phyloP scores from a whole-genome alignment of 1,140 invertebrate genomes.

The Grapholita molesta region DNA sequence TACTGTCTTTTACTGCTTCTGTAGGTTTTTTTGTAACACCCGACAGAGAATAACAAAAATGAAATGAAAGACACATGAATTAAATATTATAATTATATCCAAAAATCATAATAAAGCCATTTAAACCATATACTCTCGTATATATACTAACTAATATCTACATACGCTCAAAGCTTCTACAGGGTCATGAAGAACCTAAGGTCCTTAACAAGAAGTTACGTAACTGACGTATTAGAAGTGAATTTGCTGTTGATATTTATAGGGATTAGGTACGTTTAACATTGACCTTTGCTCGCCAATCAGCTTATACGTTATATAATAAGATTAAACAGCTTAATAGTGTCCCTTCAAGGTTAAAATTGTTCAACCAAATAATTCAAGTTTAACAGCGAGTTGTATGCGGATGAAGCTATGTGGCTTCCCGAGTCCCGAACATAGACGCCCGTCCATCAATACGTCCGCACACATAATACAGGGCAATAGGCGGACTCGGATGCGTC shows the following conservation, averaged over 20 bases:
- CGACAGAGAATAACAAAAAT: too few relatives aligned
- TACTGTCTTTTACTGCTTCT: too few relatives aligned
- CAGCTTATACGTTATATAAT: neutral
- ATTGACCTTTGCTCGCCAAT: neutral
- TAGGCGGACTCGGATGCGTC: too few relatives aligned
- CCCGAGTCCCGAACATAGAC: constrained; percentile 23
- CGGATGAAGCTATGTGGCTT: constrained; percentile 35
- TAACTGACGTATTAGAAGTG: neutral
- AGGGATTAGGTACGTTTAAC: neutral
- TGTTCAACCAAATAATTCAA: constrained; percentile 21
- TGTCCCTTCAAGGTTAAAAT: constrained; percentile 20
- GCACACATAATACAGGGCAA: too few relatives aligned
- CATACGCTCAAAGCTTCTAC: too few relatives aligned
- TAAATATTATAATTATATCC: too few relatives aligned
- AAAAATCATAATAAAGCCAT: too few relatives aligned
- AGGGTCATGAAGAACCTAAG: neutral
- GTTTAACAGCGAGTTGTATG: constrained; percentile 22
- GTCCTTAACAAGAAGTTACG: neutral
- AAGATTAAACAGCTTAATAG: constrained; percentile 5
- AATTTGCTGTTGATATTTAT: neutral
- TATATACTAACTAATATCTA: too few relatives aligned
- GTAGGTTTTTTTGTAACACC: too few relatives aligned
- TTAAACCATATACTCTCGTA: too few relatives aligned
- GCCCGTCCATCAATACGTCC: neutral
- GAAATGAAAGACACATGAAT: too few relatives aligned